phyloP scores from a whole-genome alignment of 1,140 invertebrate genomes.

The Sarcophaga bullata region DNA sequence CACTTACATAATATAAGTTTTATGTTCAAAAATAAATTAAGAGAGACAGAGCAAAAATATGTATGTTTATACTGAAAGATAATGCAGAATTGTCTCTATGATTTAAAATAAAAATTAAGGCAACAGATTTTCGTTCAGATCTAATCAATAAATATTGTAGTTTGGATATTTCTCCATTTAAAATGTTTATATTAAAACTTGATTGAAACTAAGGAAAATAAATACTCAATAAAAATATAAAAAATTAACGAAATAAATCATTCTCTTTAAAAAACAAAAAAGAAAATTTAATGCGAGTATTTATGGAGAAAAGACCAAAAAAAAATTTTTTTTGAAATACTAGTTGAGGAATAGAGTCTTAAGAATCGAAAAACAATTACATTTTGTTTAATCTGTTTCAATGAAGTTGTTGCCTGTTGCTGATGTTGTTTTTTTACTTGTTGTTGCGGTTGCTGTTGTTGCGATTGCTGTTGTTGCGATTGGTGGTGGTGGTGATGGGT shows the following conservation, averaged over 20 bases:
- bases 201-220: neutral
- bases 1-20: neutral
- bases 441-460: constrained; percentile 55
- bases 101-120: neutral
- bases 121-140: constrained; percentile 2
- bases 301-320: neutral
- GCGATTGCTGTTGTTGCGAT: constrained; percentile 60
- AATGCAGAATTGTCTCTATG: neutral
- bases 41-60: neutral
- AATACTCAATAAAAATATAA: constrained; percentile 3
- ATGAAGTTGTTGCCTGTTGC: constrained; percentile 44
- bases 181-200: neutral
- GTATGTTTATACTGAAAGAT: neutral
- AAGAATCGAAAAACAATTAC: constrained; percentile 51
- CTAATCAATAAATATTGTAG: neutral
- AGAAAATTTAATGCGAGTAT: neutral
- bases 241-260: neutral
- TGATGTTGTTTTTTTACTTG: constrained; percentile 54
- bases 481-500: constrained; percentile 52
- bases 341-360: neutral
- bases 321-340: neutral
- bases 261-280: neutral
- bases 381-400: constrained; percentile 65
- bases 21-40: neutral
- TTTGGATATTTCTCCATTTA: too few species aligned